These are phyloP conservation scores for Ammodytes marinus DNA, from an alignment of 2,113 vertebrate genomes.

Conservation along the genomic window DNA sequence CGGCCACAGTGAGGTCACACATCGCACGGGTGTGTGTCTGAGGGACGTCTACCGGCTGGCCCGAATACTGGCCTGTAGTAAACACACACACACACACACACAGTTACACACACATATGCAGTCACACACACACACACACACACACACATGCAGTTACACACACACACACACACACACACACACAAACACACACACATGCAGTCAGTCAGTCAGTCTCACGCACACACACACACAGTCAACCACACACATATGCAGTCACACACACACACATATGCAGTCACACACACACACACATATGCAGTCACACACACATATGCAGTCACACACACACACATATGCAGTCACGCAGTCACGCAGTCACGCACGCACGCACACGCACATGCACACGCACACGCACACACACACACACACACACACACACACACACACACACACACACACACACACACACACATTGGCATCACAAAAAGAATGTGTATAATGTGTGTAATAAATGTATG, in stretches of 20 bases:
- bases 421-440: too few species aligned
- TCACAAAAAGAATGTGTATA: too few species aligned
- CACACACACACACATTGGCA: too few species aligned
- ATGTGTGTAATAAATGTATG: too few species aligned
- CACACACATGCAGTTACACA: too few species aligned
- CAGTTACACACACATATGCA: not conserved
- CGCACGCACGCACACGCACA: not conserved
- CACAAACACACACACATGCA: not conserved
- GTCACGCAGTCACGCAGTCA: not conserved
- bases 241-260: not conserved
- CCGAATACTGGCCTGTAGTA: constrained; percentile 88
- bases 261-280: not conserved
- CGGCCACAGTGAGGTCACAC: constrained; percentile 94
- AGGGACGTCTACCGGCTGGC: constrained; percentile 90
- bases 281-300: too few species aligned
- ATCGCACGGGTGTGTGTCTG: constrained; percentile 92
- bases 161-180: too few species aligned
- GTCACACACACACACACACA: too few species aligned
- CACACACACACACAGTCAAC: not conserved
- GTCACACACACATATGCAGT: too few species aligned
- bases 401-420: too few species aligned
- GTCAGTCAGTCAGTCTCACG: too few species aligned
- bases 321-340: not conserved
- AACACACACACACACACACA: not conserved
- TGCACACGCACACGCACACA: too few species aligned